phyloP scores from a whole-genome alignment of 2,888 invertebrate genomes.

The Zaprionus obscuricornis region DNA sequence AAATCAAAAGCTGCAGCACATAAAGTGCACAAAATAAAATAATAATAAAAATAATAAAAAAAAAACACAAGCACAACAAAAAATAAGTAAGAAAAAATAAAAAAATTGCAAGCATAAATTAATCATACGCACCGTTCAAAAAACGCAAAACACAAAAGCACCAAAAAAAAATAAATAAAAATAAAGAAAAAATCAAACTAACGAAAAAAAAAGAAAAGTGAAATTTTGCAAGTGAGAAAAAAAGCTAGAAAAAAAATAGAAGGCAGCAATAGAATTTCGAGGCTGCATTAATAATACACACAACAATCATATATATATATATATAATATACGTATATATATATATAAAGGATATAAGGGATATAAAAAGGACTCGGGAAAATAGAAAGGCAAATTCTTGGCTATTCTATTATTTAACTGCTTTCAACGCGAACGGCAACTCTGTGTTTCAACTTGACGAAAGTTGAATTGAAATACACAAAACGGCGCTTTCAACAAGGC shows the following conservation, averaged over 20 bases:
- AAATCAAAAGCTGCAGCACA: conserved; percentile 42
- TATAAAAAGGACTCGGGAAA: conserved; percentile 28
- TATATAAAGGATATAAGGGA: conserved; percentile 34
- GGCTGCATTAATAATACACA: conserved; percentile 64
- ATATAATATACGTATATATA: conserved; percentile 25
- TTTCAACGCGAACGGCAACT: conserved; percentile 56
- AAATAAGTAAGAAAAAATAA: neutral
- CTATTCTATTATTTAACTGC: conserved; percentile 75
- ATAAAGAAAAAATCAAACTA: conserved; percentile 42
- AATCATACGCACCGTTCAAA: conserved; percentile 65
- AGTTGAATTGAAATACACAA: conserved; percentile 71
- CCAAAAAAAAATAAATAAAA: conserved; percentile 1
- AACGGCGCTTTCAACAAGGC: conserved; percentile 69
- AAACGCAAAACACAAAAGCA: conserved; percentile 30
- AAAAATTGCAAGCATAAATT: conserved; percentile 36
- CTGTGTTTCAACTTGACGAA: conserved; percentile 72
- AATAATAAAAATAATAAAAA: conserved; percentile 9
- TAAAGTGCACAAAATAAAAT: conserved; percentile 14
- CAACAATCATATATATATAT: conserved; percentile 47
- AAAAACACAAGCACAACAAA: conserved; percentile 26
- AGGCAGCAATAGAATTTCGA: conserved; percentile 27
- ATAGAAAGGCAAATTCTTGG: conserved; percentile 26
- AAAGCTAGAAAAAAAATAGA: neutral
- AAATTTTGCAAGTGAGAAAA: conserved; percentile 23
- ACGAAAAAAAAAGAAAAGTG: conserved; percentile 15